Evolutionary conservation across 2,113 vertebrate genomes (phyloP).

Genomic region (Fulica atra): DNA sequence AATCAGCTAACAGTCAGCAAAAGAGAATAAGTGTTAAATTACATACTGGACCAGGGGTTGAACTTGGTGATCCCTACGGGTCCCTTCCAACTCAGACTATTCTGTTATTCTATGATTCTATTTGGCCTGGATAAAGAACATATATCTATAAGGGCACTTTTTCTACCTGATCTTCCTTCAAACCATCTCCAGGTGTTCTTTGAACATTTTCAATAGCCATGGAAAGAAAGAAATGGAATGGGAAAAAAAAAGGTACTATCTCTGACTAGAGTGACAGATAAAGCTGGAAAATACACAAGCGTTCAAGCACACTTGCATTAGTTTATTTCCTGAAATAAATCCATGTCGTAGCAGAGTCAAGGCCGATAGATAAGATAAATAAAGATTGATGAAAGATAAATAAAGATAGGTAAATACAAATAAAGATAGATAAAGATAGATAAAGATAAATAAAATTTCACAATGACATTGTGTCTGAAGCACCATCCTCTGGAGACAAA

Average conservation of each 20-base stretch:
- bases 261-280: background rate
- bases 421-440: background rate
- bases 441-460: background rate
- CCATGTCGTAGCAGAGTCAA: background rate
- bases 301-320: background rate
- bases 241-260: background rate
- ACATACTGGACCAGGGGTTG: background rate
- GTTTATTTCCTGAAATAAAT: conserved; percentile 8
- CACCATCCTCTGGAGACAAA: background rate
- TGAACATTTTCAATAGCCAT: background rate
- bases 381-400: too few species aligned
- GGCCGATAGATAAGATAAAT: background rate
- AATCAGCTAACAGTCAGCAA: background rate
- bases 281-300: background rate
- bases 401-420: too few species aligned
- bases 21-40: background rate
- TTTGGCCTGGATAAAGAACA: background rate
- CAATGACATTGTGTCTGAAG: background rate
- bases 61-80: too few species aligned
- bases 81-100: too few species aligned
- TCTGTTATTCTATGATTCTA: too few species aligned
- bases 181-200: background rate
- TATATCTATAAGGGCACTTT: background rate
- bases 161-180: background rate
- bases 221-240: background rate